A percentile compares a stretch with the other conserved stretches of the same genome.
These are phyloP conservation scores for Trilocha varians DNA, from an alignment of 2,888 invertebrate genomes.

Conservation along the genomic window DNA sequence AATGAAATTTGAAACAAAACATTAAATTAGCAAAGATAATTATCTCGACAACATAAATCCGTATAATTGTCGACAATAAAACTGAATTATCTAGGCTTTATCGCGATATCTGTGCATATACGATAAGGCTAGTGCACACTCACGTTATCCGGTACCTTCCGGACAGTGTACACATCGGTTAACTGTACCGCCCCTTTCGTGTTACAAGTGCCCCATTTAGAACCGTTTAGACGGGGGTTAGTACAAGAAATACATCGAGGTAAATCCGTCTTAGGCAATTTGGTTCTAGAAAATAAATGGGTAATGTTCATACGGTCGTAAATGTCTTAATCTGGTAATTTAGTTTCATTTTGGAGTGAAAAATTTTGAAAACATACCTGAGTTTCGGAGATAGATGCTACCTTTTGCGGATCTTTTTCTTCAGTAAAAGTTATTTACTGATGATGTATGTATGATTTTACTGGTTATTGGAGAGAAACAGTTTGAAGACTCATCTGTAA, in stretches of 20 bases:
- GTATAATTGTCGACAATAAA: conserved; percentile 5
- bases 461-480: no score
- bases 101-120: conserved; percentile 2
- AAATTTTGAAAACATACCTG: no score
- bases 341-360: no score
- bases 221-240: conserved; percentile 17
- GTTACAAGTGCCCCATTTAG: conserved; percentile 23
- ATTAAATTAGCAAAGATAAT: conserved; percentile 4
- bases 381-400: no score
- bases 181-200: conserved; percentile 42
- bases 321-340: no score
- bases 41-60: conserved; percentile 8
- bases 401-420: no score
- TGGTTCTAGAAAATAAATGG: neutral
- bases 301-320: neutral
- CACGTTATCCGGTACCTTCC: conserved; percentile 14
- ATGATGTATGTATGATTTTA: no score
- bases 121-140: conserved; percentile 9
- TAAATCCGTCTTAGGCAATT: conserved; percentile 3
- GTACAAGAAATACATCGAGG: conserved; percentile 9
- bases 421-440: no score
- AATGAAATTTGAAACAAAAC: neutral
- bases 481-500: no score
- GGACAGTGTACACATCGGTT: conserved; percentile 25
- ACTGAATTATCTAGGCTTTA: conserved; percentile 10